Percentiles rank a stretch among this genome's conserved stretches.
phyloP scores from a whole-genome alignment of 2,888 invertebrate species.

The Synanthedon andrenaeformis region DNA sequence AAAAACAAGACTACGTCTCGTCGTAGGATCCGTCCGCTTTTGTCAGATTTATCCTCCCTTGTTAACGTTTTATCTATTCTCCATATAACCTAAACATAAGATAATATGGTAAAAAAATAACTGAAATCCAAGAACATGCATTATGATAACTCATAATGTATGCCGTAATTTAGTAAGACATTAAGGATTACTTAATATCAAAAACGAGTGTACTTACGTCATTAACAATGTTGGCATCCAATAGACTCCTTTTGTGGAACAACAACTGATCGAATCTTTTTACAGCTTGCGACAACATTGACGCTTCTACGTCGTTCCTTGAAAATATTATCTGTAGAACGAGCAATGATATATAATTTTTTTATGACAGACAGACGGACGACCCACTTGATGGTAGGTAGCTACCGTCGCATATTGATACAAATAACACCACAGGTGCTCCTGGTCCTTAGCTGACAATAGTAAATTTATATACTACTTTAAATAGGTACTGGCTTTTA shows the following conservation, averaged over 20 bases:
- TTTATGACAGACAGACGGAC: not conserved
- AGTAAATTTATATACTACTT: no score
- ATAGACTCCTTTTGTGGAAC: conserved; percentile 1
- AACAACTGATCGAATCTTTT: conserved; percentile 19
- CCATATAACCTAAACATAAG: conserved; percentile 20
- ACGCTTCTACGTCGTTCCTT: conserved; percentile 19
- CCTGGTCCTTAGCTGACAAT: no score
- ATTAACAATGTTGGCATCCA: conserved; percentile 6
- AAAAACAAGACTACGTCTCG: conserved; percentile 29
- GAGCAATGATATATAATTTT: conserved; percentile 1
- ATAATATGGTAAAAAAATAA: not conserved
- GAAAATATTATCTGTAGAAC: conserved; percentile 27
- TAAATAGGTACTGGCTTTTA: no score
- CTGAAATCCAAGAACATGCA: no score
- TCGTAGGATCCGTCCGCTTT: conserved; percentile 25
- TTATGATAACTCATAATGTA: no score
- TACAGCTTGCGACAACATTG: conserved; percentile 16
- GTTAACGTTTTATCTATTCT: conserved; percentile 18
- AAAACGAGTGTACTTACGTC: conserved; percentile 15
- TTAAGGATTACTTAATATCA: no score
- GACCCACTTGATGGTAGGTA: no score
- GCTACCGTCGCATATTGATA: no score
- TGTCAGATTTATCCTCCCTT: conserved; percentile 11
- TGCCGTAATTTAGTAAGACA: no score
- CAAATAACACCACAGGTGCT: no score